phyloP scores from a whole-genome alignment of 1,140 invertebrate species.

The Venturia canescens region DNA sequence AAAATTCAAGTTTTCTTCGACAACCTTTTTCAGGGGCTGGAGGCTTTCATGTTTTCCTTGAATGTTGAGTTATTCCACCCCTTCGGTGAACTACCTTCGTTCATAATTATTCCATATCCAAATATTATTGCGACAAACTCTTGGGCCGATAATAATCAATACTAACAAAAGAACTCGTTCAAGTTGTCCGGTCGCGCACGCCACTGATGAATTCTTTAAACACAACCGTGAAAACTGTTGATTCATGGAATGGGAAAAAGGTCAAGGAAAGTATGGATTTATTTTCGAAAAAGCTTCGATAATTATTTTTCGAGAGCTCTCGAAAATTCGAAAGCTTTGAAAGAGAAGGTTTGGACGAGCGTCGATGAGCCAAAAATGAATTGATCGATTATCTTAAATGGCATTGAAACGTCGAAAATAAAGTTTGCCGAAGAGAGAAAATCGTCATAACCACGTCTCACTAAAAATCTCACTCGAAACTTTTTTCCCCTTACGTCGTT shows the following conservation, averaged over 20 bases:
- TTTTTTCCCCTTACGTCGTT: background rate
- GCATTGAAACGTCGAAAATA: too few relatives aligned
- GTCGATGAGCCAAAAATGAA: background rate
- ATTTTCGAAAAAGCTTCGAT: background rate
- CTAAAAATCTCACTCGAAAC: background rate
- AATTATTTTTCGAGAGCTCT: conserved; percentile 1
- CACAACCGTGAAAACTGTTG: background rate
- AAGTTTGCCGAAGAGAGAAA: background rate
- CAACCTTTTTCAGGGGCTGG: too few relatives aligned
- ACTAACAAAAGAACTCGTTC: too few relatives aligned
- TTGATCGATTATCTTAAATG: too few relatives aligned
- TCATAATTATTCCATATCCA: too few relatives aligned
- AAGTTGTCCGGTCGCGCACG: background rate
- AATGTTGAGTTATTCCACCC: too few relatives aligned
- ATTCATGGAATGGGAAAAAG: background rate
- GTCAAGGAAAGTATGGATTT: background rate
- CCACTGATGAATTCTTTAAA: background rate
- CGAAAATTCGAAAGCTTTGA: background rate
- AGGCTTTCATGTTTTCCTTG: too few relatives aligned
- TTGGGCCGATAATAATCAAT: too few relatives aligned
- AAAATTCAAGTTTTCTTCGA: background rate
- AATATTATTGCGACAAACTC: too few relatives aligned
- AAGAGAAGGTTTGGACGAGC: background rate
- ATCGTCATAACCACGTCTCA: too few relatives aligned
- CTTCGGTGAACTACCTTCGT: too few relatives aligned